Base-by-base conservation (phyloP, 2,113 vertebrate genomes). In the Chionodraco myersi region DNA sequence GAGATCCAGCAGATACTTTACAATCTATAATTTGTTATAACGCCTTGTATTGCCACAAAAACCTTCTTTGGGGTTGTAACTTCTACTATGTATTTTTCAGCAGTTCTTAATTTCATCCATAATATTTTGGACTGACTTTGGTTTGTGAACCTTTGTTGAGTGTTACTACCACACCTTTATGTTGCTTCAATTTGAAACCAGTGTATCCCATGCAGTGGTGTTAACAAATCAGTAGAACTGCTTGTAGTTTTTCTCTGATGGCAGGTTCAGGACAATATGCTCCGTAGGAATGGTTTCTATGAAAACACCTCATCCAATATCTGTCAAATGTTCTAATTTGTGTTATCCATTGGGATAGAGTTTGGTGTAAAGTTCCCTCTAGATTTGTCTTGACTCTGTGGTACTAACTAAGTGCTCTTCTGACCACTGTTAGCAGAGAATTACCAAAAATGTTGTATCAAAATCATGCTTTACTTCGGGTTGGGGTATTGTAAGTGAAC, bases 351-450 rank as follows among this genome's bases (percentile, higher is more conserved):
- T 62, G 49, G 47, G 49, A 21, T 30, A 13, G 3, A 73, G 47
- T 41, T 45, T 11, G 10, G 14, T 47, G 23, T n/a, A 3, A 45
- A 10, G 30, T 54, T 79, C 41, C 63, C 44, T 79, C 13, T 36
- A 54, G 66, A 62, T 59, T 69, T 77, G 48, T 54, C 48, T 86
- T 61, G 30, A 9, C 58, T 64, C 16, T 59, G 16, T 41, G 58
- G 18, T 64, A 64, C 60, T 63, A 86, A 54, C 54, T 15, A 74
- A 65, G 65, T 77, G 58, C 58, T 70, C 53, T 69, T 72, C 57
- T 65, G 52, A 81, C 52, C 23, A 12, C 13, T 77, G 63, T 69
- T 73, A 45, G 54, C n/a, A 48, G 26, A 77, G 14, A 72, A 45
- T 54, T 45, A 61, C 45, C 52, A 78, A 57, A 63, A 15, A 8